Evolutionary conservation across 2,888 invertebrate species (phyloP).

Genomic region (Bruchidius siliquastri): DNA sequence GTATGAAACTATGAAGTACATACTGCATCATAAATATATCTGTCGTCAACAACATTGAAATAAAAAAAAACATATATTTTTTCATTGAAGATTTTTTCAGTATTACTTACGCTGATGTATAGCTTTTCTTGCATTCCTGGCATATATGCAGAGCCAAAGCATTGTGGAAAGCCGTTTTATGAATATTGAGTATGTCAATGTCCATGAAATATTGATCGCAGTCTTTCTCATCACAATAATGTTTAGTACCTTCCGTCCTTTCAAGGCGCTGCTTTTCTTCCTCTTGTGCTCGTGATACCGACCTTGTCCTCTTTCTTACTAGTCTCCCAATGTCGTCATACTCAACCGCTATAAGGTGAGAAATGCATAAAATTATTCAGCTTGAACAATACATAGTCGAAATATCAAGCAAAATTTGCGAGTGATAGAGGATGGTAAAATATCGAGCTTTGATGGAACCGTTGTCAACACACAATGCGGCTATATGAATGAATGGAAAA

Average conservation of each 20-base stretch:
- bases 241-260: conserved; percentile 5
- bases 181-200: conserved; percentile 17
- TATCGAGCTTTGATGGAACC: too few species aligned
- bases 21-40: too few species aligned
- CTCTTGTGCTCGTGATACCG: conserved; percentile 18
- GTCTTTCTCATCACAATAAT: conserved; percentile 14
- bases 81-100: too few species aligned
- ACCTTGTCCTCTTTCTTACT: conserved; percentile 15
- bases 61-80: too few species aligned
- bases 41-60: too few species aligned
- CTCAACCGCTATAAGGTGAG: conserved; percentile 1
- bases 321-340: conserved; percentile 11
- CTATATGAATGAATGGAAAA: too few species aligned
- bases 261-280: conserved; percentile 9
- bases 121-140: conserved; percentile 14
- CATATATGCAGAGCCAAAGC: conserved; percentile 13
- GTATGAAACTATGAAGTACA: too few species aligned
- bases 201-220: conserved; percentile 18
- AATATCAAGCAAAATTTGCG: too few species aligned
- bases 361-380: conserved; percentile 2
- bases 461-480: too few species aligned
- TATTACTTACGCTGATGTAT: conserved; percentile 18
- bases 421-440: too few species aligned
- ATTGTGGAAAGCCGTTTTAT: conserved; percentile 17
- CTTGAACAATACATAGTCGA: too few species aligned